phyloP scores from a whole-genome alignment of 2,888 invertebrate genomes.

The Fragum whitleyi region DNA sequence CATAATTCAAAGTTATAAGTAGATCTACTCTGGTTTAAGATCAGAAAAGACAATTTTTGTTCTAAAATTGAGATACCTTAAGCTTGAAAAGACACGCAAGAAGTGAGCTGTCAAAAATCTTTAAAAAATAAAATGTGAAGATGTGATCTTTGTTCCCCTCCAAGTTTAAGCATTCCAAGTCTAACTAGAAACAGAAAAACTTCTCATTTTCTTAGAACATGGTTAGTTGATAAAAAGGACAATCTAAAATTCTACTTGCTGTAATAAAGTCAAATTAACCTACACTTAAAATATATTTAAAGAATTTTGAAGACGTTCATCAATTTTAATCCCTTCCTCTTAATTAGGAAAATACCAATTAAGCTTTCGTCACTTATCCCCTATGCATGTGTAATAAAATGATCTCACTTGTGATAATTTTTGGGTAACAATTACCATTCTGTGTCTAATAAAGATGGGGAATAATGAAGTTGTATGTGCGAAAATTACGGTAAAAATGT shows the following conservation, averaged over 20 bases:
- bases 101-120: no score
- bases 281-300: slow-evolving; percentile 21
- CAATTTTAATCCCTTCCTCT: slow-evolving; percentile 42
- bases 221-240: neutral
- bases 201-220: slow-evolving; percentile 5
- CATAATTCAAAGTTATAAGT: no score
- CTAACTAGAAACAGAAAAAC: no score
- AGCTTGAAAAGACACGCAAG: no score
- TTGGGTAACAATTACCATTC: slow-evolving; percentile 57
- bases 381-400: slow-evolving; percentile 61
- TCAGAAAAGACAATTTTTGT: no score
- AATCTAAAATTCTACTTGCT: slow-evolving; percentile 8
- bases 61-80: no score
- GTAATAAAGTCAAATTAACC: slow-evolving; percentile 11
- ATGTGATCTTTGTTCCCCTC: no score
- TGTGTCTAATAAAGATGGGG: slow-evolving; percentile 52
- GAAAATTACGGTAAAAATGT: slow-evolving; percentile 65
- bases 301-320: slow-evolving; percentile 36
- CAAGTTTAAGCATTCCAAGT: no score
- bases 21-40: no score
- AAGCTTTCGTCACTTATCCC: slow-evolving; percentile 47
- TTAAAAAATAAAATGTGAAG: no score
- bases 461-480: slow-evolving; percentile 60
- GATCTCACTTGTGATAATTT: slow-evolving; percentile 43
- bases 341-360: slow-evolving; percentile 39